Conservation (phyloP, 2,113 vertebrate species). For the Fulmarus glacialis region DNA sequence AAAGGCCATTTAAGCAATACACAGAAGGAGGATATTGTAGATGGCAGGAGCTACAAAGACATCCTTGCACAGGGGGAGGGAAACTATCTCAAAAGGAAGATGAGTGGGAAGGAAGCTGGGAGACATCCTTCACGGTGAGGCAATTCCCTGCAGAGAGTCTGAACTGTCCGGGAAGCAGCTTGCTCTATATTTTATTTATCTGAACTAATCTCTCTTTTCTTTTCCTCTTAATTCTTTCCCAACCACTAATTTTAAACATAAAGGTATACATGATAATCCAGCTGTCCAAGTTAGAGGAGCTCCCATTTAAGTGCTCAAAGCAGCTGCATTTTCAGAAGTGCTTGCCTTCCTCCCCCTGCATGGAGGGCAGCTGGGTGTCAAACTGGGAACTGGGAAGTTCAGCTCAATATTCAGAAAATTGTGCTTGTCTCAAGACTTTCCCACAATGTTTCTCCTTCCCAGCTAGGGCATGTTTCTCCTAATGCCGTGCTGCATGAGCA, state of each 20-base stretch:
- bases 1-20: not conserved
- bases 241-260: not conserved
- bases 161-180: not conserved
- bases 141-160: not conserved
- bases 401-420: not conserved
- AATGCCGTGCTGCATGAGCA: not conserved
- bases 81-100: not conserved
- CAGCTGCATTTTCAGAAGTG: not conserved
- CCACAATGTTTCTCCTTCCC: not conserved
- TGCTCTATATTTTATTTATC: conserved; percentile 40
- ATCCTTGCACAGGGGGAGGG: not conserved
- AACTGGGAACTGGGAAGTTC: not conserved
- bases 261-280: not conserved
- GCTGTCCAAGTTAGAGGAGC: not conserved
- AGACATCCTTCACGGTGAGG: not conserved
- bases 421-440: not conserved
- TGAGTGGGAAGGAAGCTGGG: not conserved
- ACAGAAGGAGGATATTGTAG: not conserved
- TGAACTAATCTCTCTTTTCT: not conserved
- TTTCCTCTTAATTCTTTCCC: not conserved
- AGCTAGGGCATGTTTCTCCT: not conserved
- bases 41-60: not conserved
- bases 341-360: not conserved
- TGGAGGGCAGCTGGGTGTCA: not conserved
- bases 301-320: not conserved